Conservation (phyloP, 2,888 invertebrate species). For the Noctua fimbriata region DNA sequence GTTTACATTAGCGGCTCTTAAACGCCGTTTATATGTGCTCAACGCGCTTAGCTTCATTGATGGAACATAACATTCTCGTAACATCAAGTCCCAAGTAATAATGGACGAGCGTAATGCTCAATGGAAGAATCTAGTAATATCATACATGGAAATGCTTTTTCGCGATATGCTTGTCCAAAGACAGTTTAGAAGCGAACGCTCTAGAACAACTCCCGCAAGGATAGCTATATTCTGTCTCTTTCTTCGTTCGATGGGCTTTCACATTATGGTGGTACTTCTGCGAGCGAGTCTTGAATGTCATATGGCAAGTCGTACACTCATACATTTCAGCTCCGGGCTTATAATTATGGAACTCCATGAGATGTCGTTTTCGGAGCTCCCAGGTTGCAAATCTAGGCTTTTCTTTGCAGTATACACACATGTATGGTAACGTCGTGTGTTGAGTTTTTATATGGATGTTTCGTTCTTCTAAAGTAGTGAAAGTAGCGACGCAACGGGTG, state of each 20-base stretch:
- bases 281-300: conserved; percentile 86
- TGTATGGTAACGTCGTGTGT: conserved; percentile 84
- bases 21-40: background rate
- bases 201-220: conserved; percentile 88
- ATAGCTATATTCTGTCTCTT: conserved; percentile 85
- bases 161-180: conserved; percentile 89
- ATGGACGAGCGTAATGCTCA: background rate
- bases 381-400: conserved; percentile 87
- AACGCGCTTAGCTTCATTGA: background rate
- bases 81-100: background rate
- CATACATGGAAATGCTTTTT: conserved; percentile 88
- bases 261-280: conserved; percentile 88
- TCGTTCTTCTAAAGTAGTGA: conserved; percentile 83
- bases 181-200: conserved; percentile 88
- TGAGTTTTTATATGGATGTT: conserved; percentile 85
- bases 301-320: conserved; percentile 87
- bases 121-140: conserved; percentile 40
- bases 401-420: conserved; percentile 86
- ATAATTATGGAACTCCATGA: conserved; percentile 87
- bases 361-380: conserved; percentile 84
- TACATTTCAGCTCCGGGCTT: conserved; percentile 87
- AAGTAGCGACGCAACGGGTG: conserved; percentile 85
- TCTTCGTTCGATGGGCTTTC: conserved; percentile 86
- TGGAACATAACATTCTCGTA: background rate
- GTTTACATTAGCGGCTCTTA: background rate